A percentile compares a stretch with the other conserved stretches of the same genome.
Conservation (phyloP, 2,888 invertebrate species). For the Spilarctia lutea region DNA sequence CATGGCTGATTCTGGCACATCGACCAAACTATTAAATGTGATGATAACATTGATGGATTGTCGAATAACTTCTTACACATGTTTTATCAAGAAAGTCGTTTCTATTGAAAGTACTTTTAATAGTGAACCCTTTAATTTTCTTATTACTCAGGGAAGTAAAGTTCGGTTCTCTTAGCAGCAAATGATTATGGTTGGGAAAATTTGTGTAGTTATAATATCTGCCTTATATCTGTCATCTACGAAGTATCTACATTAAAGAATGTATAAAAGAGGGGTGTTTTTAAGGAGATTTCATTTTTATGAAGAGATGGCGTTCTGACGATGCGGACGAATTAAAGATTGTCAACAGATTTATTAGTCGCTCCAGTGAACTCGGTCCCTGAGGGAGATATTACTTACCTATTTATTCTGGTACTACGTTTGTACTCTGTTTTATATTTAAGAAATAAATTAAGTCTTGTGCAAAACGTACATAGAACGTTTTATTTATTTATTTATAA, state of each 20-base stretch:
- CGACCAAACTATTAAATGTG: background rate
- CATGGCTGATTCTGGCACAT: background rate
- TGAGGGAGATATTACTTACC: constrained; percentile 64
- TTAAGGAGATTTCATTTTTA: constrained; percentile 66
- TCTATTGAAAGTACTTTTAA: background rate
- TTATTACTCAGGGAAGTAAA: background rate
- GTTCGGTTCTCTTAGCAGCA: background rate
- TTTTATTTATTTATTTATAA: too few relatives aligned
- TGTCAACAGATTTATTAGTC: constrained; percentile 86
- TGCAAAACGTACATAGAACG: constrained; percentile 3
- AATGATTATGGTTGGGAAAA: background rate
- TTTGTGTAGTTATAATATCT: constrained; percentile 23
- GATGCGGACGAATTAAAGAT: constrained; percentile 81
- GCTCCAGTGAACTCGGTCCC: constrained; percentile 78
- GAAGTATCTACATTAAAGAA: constrained; percentile 48
- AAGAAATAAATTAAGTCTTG: constrained; percentile 25
- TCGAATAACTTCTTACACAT: background rate
- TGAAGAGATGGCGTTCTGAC: constrained; percentile 66
- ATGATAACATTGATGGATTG: background rate
- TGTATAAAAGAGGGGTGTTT: constrained; percentile 59
- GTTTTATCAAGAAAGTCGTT: background rate
- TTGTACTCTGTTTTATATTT: constrained; percentile 30
- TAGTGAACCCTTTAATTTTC: background rate
- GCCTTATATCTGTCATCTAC: constrained; percentile 33
- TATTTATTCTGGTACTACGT: constrained; percentile 56